Evolutionary conservation across 2,888 invertebrate genomes (phyloP).

Genomic region (Parelbella ahira): DNA sequence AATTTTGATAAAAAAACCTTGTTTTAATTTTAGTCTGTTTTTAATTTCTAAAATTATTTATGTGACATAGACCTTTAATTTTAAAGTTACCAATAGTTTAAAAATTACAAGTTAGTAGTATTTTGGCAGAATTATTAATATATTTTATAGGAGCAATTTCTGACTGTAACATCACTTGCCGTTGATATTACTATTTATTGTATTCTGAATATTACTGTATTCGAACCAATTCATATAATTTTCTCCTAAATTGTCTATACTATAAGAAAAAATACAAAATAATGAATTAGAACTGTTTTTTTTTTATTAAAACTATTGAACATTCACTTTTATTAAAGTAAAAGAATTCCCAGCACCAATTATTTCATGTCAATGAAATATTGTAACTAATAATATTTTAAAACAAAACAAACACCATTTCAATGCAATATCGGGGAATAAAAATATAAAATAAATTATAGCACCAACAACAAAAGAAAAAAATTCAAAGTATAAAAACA

Average conservation of each 20-base stretch:
- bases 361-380: no score
- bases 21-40: conserved; percentile 60
- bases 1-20: conserved; percentile 38
- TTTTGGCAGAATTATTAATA: conserved; percentile 33
- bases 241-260: conserved; percentile 62
- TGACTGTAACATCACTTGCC: conserved; percentile 55
- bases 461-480: no score
- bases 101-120: conserved; percentile 38
- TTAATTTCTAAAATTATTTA: conserved; percentile 67
- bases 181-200: conserved; percentile 64
- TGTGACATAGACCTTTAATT: conserved; percentile 66
- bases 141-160: conserved; percentile 29
- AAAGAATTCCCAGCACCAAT: conserved; percentile 28
- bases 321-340: conserved; percentile 25
- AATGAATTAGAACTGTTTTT: conserved; percentile 50
- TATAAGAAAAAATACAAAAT: conserved; percentile 69
- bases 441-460: no score
- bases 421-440: no score
- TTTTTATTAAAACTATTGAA: conserved; percentile 34
- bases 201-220: conserved; percentile 61
- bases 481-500: no score
- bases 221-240: conserved; percentile 44
- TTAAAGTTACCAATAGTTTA: conserved; percentile 75
- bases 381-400: no score
- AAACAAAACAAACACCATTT: no score